Evolutionary conservation across 2,797 vertebrate species (phyloP), one percentile per base, ranked within the genome.

Genomic region (Selene dorsalis): DNA sequence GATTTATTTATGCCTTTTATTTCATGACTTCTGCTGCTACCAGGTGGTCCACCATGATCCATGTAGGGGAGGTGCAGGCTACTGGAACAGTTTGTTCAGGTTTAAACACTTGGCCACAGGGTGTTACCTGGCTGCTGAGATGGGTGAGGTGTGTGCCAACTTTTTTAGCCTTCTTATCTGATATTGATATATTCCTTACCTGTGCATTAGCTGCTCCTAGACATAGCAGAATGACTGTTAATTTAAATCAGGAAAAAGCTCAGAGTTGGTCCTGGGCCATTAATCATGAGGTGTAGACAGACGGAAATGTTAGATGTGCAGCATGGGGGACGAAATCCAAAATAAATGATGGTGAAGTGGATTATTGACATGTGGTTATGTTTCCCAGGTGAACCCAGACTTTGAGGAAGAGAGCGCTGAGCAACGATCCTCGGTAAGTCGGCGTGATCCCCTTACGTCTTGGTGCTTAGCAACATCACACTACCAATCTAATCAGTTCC

Each of bases 11-110:
- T 50, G 14, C 4, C 4, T 45, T 30, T 5, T 60, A 68, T 24
- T 67, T 6, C 9, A 4, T 67, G 5, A 69, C 2, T 39, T 70
- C 57, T 76, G 24, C 38, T 17, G 7, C 75, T 67, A 0, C 64
- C 70, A 99, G 98, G 98, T 99, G 65, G 98, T 99, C 57, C 98
- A 99, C 74, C 97, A 99, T 65, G 98, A 99, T 86, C 98, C 98
- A 0, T 99, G 98, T 56, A 94, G 98, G 6, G 98, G 98, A 0
- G 98, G 98, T 7, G 98, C 98, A 0, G 98, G 98, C 0, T 99
- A 99, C 85, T 99, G 98, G 98, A 99, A 99, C 86, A 99, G 98
- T 83, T 95, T 99, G 82, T 99, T 99, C 89, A 95, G 98, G 38
- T 99, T 99, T 86, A 99, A 99, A 87, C 98, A 99, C 90, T 94